phyloP scores from a whole-genome alignment of 2,797 vertebrate genomes.

The Enteromius afrohamiltoni region DNA sequence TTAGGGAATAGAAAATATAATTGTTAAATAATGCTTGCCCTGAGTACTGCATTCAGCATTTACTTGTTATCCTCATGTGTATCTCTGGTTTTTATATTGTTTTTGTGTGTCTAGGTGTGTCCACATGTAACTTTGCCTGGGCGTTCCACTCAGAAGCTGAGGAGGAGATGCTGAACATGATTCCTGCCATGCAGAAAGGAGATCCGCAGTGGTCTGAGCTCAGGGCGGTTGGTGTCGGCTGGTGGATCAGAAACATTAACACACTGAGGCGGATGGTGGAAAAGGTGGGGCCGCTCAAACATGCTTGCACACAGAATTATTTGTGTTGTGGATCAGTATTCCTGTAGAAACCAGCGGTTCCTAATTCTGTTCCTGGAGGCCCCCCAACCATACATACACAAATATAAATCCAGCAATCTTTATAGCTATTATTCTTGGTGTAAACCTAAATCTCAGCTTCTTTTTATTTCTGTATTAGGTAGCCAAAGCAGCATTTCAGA shows the following conservation, averaged over 20 bases:
- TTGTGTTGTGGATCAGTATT: background rate
- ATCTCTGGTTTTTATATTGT: background rate
- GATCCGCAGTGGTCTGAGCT: slow-evolving; percentile 98
- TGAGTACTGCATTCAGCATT: background rate
- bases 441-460: background rate
- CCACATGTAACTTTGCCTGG: slow-evolving; percentile 99
- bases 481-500: slow-evolving; percentile 96
- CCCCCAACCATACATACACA: too few relatives aligned
- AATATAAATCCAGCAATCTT: too few relatives aligned
- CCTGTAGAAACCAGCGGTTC: background rate
- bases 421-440: too few relatives aligned
- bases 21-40: background rate
- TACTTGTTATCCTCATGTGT: background rate
- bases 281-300: slow-evolving; percentile 82
- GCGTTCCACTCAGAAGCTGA: slow-evolving; percentile 98
- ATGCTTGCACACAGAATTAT: background rate
- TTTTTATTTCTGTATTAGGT: slow-evolving; percentile 73
- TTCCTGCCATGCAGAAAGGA: slow-evolving; percentile 97
- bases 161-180: slow-evolving; percentile 96
- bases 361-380: background rate
- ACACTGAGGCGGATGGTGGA: slow-evolving; percentile 95
- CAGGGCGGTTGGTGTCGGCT: slow-evolving; percentile 92
- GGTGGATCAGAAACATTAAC: slow-evolving; percentile 99
- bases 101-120: slow-evolving; percentile 80
- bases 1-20: too few relatives aligned